Conservation (phyloP, 2,797 vertebrate species). For the Bryconaethiops microstoma region DNA sequence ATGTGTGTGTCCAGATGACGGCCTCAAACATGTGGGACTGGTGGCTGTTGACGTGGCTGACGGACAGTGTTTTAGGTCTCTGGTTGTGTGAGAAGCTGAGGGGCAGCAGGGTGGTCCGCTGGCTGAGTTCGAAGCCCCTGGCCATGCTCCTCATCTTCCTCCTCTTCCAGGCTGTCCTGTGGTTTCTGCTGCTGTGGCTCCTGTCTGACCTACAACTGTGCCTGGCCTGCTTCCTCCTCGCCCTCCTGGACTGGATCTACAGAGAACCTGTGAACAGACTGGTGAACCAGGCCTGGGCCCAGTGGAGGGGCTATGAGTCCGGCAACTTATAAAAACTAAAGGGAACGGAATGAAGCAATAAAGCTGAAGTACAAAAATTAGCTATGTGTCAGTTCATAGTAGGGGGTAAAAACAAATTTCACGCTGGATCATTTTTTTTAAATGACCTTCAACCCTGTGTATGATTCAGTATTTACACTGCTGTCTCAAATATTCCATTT, state of each 20-base stretch:
- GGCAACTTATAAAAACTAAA: not conserved
- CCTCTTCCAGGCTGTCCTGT: constrained; percentile 53
- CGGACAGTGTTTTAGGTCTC: not conserved
- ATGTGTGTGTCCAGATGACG: not conserved
- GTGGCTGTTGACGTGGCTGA: constrained; percentile 8
- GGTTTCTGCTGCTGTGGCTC: constrained; percentile 55
- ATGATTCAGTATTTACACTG: too few species aligned
- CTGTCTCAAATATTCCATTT: too few species aligned
- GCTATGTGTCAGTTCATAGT: too few species aligned
- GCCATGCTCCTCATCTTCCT: not conserved
- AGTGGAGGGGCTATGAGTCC: not conserved
- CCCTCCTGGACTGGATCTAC: constrained; percentile 48
- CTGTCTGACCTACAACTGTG: constrained; percentile 55
- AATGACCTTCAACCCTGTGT: too few species aligned
- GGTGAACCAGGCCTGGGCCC: constrained; percentile 27
- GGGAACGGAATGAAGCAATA: not conserved
- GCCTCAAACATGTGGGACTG: not conserved
- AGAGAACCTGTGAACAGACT: constrained; percentile 14
- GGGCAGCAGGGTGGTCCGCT: constrained; percentile 2
- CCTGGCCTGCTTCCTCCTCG: constrained; percentile 57
- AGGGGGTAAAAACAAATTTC: too few species aligned
- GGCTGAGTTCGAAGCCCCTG: not conserved
- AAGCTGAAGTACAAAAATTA: not conserved
- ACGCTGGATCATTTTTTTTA: too few species aligned
- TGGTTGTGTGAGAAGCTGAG: constrained; percentile 11